Conservation (phyloP, 2,888 invertebrate species). For the Melikaiella ostensackeni region DNA sequence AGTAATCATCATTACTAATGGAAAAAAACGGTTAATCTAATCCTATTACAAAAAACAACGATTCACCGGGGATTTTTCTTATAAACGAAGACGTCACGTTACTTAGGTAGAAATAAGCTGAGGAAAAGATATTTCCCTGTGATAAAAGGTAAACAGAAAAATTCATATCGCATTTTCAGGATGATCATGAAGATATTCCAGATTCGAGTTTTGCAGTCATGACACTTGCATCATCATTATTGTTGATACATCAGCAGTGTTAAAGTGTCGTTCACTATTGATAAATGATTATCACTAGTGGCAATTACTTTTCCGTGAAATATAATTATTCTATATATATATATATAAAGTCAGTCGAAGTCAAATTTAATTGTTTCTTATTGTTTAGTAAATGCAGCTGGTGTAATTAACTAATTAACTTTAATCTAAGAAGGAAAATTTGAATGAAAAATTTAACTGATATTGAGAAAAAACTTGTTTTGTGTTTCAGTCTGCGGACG, state of each 20-base stretch:
- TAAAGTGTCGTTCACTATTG: background rate
- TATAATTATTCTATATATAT: background rate
- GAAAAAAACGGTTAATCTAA: too few species aligned
- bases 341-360: background rate
- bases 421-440: background rate
- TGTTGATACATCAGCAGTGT: background rate
- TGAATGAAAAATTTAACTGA: background rate
- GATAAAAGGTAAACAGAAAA: background rate
- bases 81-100: background rate
- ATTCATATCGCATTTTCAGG: background rate
- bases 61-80: background rate
- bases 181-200: background rate
- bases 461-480: background rate
- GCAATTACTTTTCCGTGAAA: background rate
- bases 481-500: conserved; percentile 62
- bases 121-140: background rate
- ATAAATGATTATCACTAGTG: background rate
- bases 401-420: too few species aligned
- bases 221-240: background rate
- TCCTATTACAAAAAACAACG: too few species aligned
- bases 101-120: background rate
- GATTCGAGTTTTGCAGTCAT: background rate
- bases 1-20: too few species aligned
- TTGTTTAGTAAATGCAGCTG: too few species aligned
- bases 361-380: background rate